Conservation (phyloP, 1,140 invertebrate genomes). For the Drosophila chauvacae region DNA sequence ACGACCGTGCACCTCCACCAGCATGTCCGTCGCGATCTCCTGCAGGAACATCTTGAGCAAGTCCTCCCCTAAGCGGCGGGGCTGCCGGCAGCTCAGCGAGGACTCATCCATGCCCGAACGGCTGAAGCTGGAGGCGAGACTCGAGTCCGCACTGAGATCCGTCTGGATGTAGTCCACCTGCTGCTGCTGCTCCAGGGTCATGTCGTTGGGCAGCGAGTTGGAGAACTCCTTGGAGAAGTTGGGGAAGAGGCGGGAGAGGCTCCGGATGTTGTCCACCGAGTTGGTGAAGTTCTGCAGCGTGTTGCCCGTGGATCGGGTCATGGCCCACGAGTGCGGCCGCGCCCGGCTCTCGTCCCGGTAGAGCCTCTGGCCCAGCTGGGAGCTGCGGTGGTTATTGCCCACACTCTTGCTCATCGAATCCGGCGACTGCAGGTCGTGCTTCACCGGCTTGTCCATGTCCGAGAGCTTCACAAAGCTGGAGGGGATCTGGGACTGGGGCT, state of each 20-base stretch:
- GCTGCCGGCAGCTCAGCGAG: conserved; percentile 84
- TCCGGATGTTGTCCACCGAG: conserved; percentile 81
- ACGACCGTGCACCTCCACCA: conserved; percentile 91
- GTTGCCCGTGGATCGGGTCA: conserved; percentile 86
- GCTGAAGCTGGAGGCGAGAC: conserved; percentile 82
- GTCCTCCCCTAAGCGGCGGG: conserved; percentile 91
- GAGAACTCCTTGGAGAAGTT: conserved; percentile 84
- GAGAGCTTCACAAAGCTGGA: conserved; percentile 86
- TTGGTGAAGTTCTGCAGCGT: conserved; percentile 81
- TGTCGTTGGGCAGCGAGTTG: conserved; percentile 77
- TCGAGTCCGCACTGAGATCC: conserved; percentile 80
- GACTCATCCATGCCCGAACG: conserved; percentile 84
- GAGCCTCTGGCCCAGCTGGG: conserved; percentile 69
- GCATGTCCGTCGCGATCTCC: conserved; percentile 94
- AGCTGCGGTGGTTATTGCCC: conserved; percentile 83
- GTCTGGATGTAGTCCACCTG: conserved; percentile 80
- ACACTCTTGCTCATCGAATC: conserved; percentile 79
- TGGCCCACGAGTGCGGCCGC: conserved; percentile 86
- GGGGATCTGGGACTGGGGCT: conserved; percentile 31
- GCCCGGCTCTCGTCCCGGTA: conserved; percentile 87
- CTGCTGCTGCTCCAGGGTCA: conserved; percentile 61
- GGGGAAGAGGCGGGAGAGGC: conserved; percentile 84
- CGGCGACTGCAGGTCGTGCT: conserved; percentile 78
- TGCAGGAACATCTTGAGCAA: conserved; percentile 94
- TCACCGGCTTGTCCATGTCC: conserved; percentile 86